Base-by-base conservation (phyloP, 2,797 vertebrate species). In the Enteromius mattozi region DNA sequence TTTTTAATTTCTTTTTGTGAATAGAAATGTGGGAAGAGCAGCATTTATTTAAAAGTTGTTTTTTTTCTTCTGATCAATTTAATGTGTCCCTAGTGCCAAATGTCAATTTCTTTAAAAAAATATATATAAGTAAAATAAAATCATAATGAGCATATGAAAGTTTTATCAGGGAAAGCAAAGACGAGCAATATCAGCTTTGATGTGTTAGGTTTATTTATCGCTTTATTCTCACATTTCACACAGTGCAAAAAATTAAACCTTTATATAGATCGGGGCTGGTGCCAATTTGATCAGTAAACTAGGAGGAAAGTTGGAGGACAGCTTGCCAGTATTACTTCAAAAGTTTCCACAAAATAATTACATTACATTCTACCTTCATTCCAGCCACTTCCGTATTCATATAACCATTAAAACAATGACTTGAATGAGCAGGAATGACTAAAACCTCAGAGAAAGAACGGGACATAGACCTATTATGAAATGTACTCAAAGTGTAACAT, bases 161-260 rank as follows among this genome's bases (percentile, higher is more conserved):
- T 54, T 54, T 54, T 9, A 42, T 45, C 9, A 76, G 49, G 61
- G 47, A 78, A 4, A 78, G 56, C 24, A 56, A 47, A 78, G 21
- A 68, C 37, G 14, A 27, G 17, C 1, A 47, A 16, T 47, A 4
- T 84, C 19, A 71, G 65, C 9, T 47, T 82, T 47, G 27, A 84
- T 19, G 33, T 51, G 56, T 75, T 78, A 78, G 6, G 30, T 84
- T 84, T 84, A 78, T 83, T 78, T 84, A 70, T 70, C 65, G 3
- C 51, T 71, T 78, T 30, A 78, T 61, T 70, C 27, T 61, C 30
- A 84, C 82, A 84, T 84, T 84, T 84, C 19, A 78, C 30, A 78
- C 37, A 61, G 24, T 78, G 51, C 61, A 78, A 83, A 24, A 83
- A 78, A 59, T 24, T 35, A 4, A 66, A 30, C 4, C 16, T 66